These are phyloP conservation scores for Leucophora obtusa DNA, from an alignment of 2,888 invertebrate genomes.

Conservation along the genomic window DNA sequence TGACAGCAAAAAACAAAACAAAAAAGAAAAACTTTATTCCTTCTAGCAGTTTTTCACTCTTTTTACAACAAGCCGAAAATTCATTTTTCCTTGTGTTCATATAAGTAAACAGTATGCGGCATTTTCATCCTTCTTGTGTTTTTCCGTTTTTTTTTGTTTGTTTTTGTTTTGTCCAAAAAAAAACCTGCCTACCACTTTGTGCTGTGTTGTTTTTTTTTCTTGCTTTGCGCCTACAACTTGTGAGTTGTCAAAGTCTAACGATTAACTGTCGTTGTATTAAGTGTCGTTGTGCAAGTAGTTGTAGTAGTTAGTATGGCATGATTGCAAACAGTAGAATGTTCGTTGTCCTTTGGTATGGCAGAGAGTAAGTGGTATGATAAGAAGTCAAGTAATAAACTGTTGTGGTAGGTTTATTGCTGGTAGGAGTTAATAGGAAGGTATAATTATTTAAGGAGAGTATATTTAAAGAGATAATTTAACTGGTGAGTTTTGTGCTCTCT, in stretches of 20 bases:
- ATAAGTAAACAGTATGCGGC: conserved; percentile 58
- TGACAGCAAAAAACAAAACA: background rate
- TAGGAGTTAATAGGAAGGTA: background rate
- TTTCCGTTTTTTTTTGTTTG: conserved; percentile 18
- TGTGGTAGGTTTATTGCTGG: conserved; percentile 48
- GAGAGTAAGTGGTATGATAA: conserved; percentile 41
- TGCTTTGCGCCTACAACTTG: conserved; percentile 61
- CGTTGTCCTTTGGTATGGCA: background rate
- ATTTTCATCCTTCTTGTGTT: conserved; percentile 42
- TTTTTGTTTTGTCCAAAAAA: conserved; percentile 53
- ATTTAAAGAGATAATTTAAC: background rate
- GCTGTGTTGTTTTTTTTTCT: conserved; percentile 15
- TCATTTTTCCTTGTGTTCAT: conserved; percentile 28
- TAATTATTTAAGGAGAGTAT: conserved; percentile 14
- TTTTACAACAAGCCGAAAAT: conserved; percentile 8
- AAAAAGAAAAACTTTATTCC: background rate
- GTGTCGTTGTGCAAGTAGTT: conserved; percentile 53
- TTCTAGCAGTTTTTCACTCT: conserved; percentile 10
- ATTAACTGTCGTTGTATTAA: conserved; percentile 63
- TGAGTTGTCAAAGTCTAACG: conserved; percentile 64
- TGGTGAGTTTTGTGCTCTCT: conserved; percentile 6
- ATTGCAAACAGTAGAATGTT: background rate
- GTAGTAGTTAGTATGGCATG: conserved; percentile 6
- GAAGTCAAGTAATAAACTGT: conserved; percentile 60
- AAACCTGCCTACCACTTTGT: conserved; percentile 53